Evolutionary conservation across 2,113 vertebrate species (phyloP).

Genomic region (Onychostoma macrolepis): DNA sequence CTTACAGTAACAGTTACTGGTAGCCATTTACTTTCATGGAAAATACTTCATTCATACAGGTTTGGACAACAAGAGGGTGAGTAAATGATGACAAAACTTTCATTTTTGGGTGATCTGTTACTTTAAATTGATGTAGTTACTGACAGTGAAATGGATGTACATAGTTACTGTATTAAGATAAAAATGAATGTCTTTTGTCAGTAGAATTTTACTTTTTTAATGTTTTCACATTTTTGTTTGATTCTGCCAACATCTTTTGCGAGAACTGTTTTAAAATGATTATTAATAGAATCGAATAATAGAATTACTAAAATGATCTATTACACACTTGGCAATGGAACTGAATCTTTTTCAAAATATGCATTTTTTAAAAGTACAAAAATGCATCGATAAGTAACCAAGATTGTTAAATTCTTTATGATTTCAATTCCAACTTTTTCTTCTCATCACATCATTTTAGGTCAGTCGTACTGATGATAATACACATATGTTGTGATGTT

Average conservation of each 20-base stretch:
- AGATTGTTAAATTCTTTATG: neutral
- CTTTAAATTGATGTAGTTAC: neutral
- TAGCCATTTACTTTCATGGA: neutral
- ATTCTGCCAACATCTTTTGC: neutral
- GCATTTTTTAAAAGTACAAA: neutral
- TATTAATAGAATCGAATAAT: too few species aligned
- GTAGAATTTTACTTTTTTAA: neutral
- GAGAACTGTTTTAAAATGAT: neutral
- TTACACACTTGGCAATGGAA: neutral
- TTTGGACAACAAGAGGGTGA: neutral
- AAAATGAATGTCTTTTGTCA: neutral
- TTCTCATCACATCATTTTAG: neutral
- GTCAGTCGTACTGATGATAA: slow-evolving; percentile 12
- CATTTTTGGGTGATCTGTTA: neutral
- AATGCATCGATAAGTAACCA: neutral
- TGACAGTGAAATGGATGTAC: neutral
- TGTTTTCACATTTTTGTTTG: neutral
- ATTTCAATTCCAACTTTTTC: neutral
- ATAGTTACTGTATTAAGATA: neutral
- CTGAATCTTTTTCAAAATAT: neutral
- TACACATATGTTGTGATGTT: neutral
- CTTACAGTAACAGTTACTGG: neutral
- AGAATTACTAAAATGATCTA: neutral
- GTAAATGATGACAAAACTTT: neutral
- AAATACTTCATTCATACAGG: neutral